These are phyloP conservation scores for Alloplasta piceator DNA, from an alignment of 2,888 invertebrate species.

Conservation along the genomic window DNA sequence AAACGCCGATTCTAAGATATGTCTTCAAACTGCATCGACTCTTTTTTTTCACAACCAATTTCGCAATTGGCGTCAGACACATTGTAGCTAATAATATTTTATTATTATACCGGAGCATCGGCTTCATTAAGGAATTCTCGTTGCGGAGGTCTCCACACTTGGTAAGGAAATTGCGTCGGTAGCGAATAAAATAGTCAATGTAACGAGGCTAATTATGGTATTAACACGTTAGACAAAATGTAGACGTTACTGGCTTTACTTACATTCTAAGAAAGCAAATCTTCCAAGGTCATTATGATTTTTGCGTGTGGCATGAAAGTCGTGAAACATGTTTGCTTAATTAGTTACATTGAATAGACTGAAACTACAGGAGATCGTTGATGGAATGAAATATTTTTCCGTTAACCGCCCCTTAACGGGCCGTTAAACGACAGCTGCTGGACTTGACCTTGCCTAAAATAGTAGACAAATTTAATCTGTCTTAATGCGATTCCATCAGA, in stretches of 20 bases:
- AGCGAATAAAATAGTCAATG: conserved; percentile 20
- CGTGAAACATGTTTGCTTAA: conserved; percentile 1
- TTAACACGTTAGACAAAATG: conserved; percentile 31
- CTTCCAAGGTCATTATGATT: background rate
- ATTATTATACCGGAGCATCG: background rate
- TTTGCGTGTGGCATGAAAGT: background rate
- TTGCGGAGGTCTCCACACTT: background rate
- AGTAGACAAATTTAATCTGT: too few relatives aligned
- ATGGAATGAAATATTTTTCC: too few relatives aligned
- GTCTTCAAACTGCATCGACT: too few relatives aligned
- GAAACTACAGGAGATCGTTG: conserved; percentile 29
- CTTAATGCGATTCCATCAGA: too few relatives aligned
- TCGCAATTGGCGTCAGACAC: background rate
- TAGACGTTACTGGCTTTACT: background rate
- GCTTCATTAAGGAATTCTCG: conserved; percentile 33
- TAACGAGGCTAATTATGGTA: conserved; percentile 38
- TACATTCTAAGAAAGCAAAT: conserved; percentile 27
- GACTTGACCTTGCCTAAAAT: too few relatives aligned
- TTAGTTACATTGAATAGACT: conserved; percentile 2
- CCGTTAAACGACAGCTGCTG: too few relatives aligned
- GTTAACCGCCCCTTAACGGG: too few relatives aligned
- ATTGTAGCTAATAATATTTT: background rate
- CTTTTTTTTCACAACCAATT: too few relatives aligned
- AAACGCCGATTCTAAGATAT: too few relatives aligned
- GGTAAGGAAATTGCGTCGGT: background rate